phyloP scores from a whole-genome alignment of 2,797 vertebrate genomes.

The Cynodonichthys magdalenae region DNA sequence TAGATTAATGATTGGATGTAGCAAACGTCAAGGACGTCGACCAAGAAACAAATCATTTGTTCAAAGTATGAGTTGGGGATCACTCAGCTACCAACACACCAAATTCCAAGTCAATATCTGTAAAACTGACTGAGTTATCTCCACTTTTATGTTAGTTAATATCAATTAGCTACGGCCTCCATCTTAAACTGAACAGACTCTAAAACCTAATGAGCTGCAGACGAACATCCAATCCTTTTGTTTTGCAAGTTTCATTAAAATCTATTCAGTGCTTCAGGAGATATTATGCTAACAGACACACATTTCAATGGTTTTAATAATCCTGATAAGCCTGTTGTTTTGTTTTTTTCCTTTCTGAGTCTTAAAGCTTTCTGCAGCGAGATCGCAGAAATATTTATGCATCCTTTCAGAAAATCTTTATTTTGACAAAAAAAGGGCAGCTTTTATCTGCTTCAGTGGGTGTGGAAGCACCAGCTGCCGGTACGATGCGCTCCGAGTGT shows the following conservation, averaged over 20 bases:
- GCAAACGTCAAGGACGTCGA: neutral
- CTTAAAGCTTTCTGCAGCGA: constrained; percentile 23
- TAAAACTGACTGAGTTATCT: too few relatives aligned
- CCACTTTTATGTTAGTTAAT: too few relatives aligned
- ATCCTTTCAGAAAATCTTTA: constrained; percentile 24
- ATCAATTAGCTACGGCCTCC: too few relatives aligned
- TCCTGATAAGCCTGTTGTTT: constrained; percentile 4
- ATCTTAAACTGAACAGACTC: too few relatives aligned
- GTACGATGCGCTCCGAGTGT: constrained; percentile 49
- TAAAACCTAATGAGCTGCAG: too few relatives aligned
- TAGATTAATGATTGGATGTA: neutral
- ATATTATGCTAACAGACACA: too few relatives aligned
- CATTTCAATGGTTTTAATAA: neutral
- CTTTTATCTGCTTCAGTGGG: constrained; percentile 51
- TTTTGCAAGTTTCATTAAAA: too few relatives aligned
- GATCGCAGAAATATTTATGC: constrained; percentile 35
- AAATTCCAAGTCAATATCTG: too few relatives aligned
- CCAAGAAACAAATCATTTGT: neutral
- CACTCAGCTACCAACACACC: too few relatives aligned
- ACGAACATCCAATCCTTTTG: too few relatives aligned
- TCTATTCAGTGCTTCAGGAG: too few relatives aligned
- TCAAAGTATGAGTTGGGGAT: too few relatives aligned
- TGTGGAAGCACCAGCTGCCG: constrained; percentile 43
- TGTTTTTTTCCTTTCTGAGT: constrained; percentile 22
- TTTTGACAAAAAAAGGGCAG: constrained; percentile 25